Percentiles rank a stretch among this genome's conserved stretches.
phyloP scores from a whole-genome alignment of 2,888 invertebrate species.

The Cyaniris semiargus region DNA sequence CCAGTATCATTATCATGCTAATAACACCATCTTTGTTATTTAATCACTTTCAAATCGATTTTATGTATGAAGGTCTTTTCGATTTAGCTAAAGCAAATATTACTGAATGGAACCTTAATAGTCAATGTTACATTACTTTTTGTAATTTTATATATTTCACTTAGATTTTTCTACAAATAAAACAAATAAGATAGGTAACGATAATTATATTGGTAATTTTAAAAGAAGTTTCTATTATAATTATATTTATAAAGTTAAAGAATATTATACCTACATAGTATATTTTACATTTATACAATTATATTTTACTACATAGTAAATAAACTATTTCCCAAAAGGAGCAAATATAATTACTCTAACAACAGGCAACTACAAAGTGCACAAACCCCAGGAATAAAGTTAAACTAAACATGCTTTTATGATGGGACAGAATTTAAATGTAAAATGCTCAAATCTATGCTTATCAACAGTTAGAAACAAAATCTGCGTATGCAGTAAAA shows the following conservation, averaged over 20 bases:
- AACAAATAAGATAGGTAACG: too few relatives aligned
- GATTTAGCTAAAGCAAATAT: not conserved
- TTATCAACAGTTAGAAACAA: not conserved
- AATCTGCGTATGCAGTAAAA: not conserved
- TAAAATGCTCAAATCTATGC: not conserved
- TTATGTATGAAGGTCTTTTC: not conserved
- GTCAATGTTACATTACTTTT: not conserved
- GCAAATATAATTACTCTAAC: not conserved
- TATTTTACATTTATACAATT: too few relatives aligned
- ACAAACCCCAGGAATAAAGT: not conserved
- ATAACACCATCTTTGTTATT: not conserved
- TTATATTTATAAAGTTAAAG: too few relatives aligned
- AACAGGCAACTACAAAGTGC: not conserved
- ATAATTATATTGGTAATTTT: too few relatives aligned
- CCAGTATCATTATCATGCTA: not conserved
- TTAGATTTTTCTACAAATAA: too few relatives aligned
- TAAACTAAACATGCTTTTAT: not conserved
- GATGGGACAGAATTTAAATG: not conserved
- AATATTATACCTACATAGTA: too few relatives aligned
- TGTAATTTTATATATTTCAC: not conserved
- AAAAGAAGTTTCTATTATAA: too few relatives aligned
- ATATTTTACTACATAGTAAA: too few relatives aligned
- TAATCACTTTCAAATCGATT: conserved; percentile 5
- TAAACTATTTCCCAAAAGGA: not conserved
- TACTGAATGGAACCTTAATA: not conserved